Evolutionary conservation across 2,113 vertebrate species (phyloP), one percentile per base, ranked within the genome.

Genomic region (Aviceda subcristata): DNA sequence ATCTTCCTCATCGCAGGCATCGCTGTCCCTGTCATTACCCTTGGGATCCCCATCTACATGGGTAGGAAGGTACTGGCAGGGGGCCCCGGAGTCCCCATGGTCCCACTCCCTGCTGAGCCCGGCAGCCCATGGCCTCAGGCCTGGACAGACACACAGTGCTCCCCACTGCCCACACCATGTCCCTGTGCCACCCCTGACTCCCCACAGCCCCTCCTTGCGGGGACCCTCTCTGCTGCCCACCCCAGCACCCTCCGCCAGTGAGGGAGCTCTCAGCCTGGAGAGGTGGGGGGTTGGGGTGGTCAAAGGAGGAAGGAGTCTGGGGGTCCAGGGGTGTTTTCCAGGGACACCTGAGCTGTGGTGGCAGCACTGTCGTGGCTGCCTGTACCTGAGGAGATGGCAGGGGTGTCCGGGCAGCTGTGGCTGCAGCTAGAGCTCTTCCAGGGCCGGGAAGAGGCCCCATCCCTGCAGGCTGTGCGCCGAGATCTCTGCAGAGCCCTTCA

Each of bases 1-100:
- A 99, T 99, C 95, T 99, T 99, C 29, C 98, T 99, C 8, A 98
- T 99, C 21, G 98, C 98, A 1, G 99, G 99, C 95, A 97, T 99
- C 19, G 99, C 99, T 91, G 98, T 99, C 96, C 99, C 99, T 11
- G 98, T 99, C 92, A 98, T 99, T 63, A 98, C 99, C 71, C 97
- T 99, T 29, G 98, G 99, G 74, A 98, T 99, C 94, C 99, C 99
- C 73, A 98, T 99, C 96, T 99, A 99, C 98, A 98, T 99, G 98
- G 99, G 98, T 86, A 98, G 98, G 75, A 99, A 98, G 98, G 99
- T 99, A 95, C 90, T 88, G 83, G 39, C 55, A 76, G 74, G 34
- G 15, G 12, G 19, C 41, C 67, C 57, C 51, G 62, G 43, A 21
- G 24, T 43, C 67, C 16, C 48, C 10, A 6, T 30, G 30, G 27